phyloP scores from a whole-genome alignment of 2,888 invertebrate genomes.

The Leptinotarsa rubiginosa region DNA sequence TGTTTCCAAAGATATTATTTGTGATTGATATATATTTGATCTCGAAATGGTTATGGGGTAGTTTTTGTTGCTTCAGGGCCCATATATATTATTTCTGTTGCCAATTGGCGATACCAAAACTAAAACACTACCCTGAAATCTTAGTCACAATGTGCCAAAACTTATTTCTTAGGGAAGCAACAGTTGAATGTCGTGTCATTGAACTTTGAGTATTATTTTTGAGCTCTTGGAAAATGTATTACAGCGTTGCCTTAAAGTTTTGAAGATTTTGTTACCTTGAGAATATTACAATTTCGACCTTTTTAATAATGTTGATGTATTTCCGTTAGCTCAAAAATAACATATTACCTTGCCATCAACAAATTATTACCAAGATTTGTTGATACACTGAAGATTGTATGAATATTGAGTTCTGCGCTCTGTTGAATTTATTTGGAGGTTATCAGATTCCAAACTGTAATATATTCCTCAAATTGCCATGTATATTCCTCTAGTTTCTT shows the following conservation, averaged over 20 bases:
- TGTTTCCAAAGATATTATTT: conserved; percentile 7
- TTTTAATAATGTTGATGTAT: neutral
- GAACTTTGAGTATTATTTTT: conserved; percentile 21
- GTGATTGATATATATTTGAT: conserved; percentile 36
- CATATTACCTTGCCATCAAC: neutral
- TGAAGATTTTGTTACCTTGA: neutral
- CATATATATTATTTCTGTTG: neutral
- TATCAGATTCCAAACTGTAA: neutral
- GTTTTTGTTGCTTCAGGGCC: conserved; percentile 11
- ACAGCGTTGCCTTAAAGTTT: conserved; percentile 14
- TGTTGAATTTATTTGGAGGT: neutral
- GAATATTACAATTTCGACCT: conserved; percentile 11
- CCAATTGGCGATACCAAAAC: neutral
- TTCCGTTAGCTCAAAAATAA: conserved; percentile 9
- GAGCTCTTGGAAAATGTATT: neutral
- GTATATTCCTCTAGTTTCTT: neutral
- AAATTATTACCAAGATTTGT: neutral
- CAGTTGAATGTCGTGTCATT: conserved; percentile 7
- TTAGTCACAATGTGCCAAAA: conserved; percentile 50
- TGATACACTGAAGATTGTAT: neutral
- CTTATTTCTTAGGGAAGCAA: conserved; percentile 21
- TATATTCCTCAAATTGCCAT: neutral
- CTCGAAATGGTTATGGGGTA: conserved; percentile 31
- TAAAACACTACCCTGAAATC: conserved; percentile 1
- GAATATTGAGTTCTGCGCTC: neutral